Evolutionary conservation across 1,140 invertebrate species (phyloP), one percentile per base, ranked within the genome.

Genomic region (Pseudomyrmex sp.): DNA sequence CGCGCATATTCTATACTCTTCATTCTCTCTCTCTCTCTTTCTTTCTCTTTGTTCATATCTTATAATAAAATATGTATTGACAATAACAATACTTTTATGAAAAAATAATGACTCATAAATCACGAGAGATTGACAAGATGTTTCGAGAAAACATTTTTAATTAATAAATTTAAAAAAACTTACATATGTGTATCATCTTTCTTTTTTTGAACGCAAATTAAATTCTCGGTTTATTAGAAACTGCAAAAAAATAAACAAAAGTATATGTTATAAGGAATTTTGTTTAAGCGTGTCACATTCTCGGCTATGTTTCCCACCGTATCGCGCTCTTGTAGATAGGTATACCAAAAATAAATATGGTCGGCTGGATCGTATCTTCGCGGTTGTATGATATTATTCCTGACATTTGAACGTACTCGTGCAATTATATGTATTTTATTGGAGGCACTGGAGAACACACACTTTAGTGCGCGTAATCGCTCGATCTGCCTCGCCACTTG

Each of bases 361-460:
- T 80, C n/a, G 15, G 10, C 26, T 35, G 66, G 82, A 65, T 84
- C 82, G 82, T 88, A 89, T 89, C 84, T 79, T 62, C 48, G 20
- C n/a, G 20, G 44, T 73, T 23, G 76, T 75, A 77, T 77, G 82
- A 88, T 89, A 88, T 89, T 88, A 89, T 86, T 89, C 58, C 58
- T 54, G 69, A 52, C 35, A 23, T 73, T 88, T 82, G 72, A 82
- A 84, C 69, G 63, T 59, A 62, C 63, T 58, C n/a, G 58, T 58
- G 91, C 92, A 92, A 93, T 93, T 93, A 93, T 93, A 93, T 92
- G 92, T 87, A 91, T 90, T 93, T 93, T 93, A 93, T 92, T 88
- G 88, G 90, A 84, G 58, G 77, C 85, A 79, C 76, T 66, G 75
- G 70, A 74, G 85, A 90, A 82, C 85, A 89, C 88, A 82, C 85